Conservation (phyloP, 2,113 vertebrate species). For the Lepus americanus region DNA sequence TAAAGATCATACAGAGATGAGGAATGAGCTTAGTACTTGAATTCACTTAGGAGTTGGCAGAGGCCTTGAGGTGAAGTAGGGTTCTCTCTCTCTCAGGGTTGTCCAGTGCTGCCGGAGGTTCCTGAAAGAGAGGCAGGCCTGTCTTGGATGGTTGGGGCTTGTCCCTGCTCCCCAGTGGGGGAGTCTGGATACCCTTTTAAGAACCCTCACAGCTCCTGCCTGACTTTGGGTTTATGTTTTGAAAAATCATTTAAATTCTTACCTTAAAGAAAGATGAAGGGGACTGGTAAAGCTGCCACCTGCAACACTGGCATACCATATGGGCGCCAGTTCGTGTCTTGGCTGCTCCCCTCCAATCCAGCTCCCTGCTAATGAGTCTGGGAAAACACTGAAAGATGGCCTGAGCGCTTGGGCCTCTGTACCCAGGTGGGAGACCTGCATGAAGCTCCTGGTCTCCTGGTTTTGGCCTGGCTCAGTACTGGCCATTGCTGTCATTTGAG, state of each 20-base stretch:
- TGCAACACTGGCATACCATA: no score
- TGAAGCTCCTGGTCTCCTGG: no score
- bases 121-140: no score
- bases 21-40: background rate
- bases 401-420: no score
- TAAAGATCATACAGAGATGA: background rate
- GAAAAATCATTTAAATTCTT: background rate
- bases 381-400: no score
- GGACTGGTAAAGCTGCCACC: no score
- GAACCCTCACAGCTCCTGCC: background rate
- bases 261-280: background rate
- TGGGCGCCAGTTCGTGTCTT: no score
- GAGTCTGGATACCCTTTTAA: background rate
- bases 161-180: background rate
- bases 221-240: slow-evolving; percentile 7
- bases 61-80: background rate
- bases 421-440: no score
- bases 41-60: background rate
- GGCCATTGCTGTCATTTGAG: no score
- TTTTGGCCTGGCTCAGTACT: no score
- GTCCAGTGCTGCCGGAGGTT: background rate
- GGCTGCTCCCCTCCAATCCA: no score
- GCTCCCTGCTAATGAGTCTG: no score
- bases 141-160: background rate
- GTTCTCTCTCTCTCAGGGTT: background rate